Percentiles rank a stretch among this genome's conserved stretches.
These are phyloP conservation scores for Melipona bicolor DNA, from an alignment of 2,888 invertebrate genomes.

Conservation along the genomic window DNA sequence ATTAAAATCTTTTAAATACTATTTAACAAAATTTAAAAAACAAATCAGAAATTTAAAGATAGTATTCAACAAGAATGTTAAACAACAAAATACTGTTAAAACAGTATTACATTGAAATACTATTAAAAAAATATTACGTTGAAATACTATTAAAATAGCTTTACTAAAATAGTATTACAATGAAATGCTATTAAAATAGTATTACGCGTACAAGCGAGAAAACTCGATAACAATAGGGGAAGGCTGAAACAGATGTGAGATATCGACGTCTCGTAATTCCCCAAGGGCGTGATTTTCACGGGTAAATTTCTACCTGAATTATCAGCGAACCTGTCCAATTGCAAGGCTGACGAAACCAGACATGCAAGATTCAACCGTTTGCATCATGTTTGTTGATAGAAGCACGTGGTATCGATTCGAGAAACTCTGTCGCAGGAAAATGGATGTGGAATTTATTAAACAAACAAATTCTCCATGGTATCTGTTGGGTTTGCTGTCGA, in stretches of 20 bases:
- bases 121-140: too few species aligned
- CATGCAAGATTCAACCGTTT: conserved; percentile 31
- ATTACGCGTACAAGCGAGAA: background rate
- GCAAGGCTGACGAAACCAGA: conserved; percentile 57
- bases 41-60: too few species aligned
- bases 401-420: conserved; percentile 35
- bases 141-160: too few species aligned
- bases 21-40: too few species aligned
- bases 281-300: conserved; percentile 9
- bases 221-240: background rate
- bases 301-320: conserved; percentile 34
- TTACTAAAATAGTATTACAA: too few species aligned
- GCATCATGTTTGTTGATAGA: conserved; percentile 53
- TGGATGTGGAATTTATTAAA: background rate
- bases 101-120: too few species aligned
- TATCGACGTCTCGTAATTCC: conserved; percentile 33
- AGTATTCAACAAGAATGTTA: too few species aligned
- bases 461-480: conserved; percentile 1
- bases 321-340: conserved; percentile 35
- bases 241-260: conserved; percentile 33
- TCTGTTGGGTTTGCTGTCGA: background rate
- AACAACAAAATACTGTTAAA: too few species aligned
- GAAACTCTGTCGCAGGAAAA: background rate
- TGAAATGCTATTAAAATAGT: too few species aligned
- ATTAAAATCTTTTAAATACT: too few species aligned